Conservation (phyloP, 2,797 vertebrate species). For the Tolypeutes matacus region DNA sequence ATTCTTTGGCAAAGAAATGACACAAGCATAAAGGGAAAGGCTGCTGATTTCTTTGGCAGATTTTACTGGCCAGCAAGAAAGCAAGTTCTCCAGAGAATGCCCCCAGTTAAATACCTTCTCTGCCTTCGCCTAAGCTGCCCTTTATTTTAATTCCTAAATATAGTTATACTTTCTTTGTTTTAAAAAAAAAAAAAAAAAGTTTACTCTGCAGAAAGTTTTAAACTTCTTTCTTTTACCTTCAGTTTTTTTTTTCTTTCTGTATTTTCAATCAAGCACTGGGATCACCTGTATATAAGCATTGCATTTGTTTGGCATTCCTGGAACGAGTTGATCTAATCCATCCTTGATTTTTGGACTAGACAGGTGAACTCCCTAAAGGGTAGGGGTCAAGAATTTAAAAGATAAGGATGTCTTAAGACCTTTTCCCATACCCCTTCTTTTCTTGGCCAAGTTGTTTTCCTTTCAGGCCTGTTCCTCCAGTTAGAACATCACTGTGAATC, state of each 20-base stretch:
- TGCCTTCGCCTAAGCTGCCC: constrained; percentile 54
- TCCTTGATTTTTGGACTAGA: neutral
- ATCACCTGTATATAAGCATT: neutral
- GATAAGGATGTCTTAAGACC: constrained; percentile 12
- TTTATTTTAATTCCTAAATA: constrained; percentile 72
- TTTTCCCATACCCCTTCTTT: neutral
- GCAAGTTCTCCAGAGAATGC: constrained; percentile 65
- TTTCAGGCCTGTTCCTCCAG: neutral
- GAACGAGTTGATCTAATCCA: constrained; percentile 57
- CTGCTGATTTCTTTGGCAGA: constrained; percentile 86
- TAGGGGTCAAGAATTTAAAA: constrained; percentile 51
- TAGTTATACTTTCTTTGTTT: constrained; percentile 51
- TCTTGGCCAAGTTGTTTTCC: neutral
- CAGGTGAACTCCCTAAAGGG: constrained; percentile 43
- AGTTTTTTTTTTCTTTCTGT: neutral
- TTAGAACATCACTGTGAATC: constrained; percentile 48
- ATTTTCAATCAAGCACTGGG: constrained; percentile 40
- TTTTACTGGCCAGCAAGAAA: constrained; percentile 73
- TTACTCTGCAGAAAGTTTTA: constrained; percentile 68
- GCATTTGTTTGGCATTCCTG: constrained; percentile 20
- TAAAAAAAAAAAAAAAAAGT: neutral
- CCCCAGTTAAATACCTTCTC: constrained; percentile 55
- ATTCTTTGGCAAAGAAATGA: constrained; percentile 84
- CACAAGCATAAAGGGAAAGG: constrained; percentile 81
- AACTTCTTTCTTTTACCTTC: constrained; percentile 67